Evolutionary conservation across 2,888 invertebrate species (phyloP).

Genomic region (Octodonta nipae): DNA sequence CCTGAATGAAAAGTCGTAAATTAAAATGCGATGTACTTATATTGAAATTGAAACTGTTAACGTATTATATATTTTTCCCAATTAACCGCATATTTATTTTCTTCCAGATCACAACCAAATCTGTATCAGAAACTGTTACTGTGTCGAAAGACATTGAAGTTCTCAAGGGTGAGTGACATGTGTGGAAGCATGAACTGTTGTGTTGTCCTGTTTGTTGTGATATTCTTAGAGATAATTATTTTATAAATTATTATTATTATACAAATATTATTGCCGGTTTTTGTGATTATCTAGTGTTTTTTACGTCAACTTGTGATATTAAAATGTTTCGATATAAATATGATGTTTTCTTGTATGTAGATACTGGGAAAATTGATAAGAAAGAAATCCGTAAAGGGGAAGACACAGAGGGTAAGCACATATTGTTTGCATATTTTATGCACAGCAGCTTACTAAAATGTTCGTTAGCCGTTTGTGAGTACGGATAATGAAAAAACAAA

Average conservation of each 20-base stretch:
- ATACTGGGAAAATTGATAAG: slow-evolving; percentile 26
- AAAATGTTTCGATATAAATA: slow-evolving; percentile 2
- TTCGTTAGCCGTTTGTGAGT: slow-evolving; percentile 8
- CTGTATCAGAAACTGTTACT: slow-evolving; percentile 35
- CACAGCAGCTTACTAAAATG: slow-evolving; percentile 1
- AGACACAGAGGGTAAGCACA: slow-evolving; percentile 29
- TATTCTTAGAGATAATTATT: slow-evolving; percentile 10
- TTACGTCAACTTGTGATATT: not conserved
- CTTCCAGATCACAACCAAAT: slow-evolving; percentile 32
- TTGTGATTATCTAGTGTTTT: slow-evolving; percentile 11
- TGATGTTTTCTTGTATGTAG: slow-evolving; percentile 12
- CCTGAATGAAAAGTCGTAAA: too few species aligned
- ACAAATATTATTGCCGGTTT: slow-evolving; percentile 16
- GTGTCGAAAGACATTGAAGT: slow-evolving; percentile 37
- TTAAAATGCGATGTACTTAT: too few species aligned
- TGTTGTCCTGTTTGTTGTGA: slow-evolving; percentile 18
- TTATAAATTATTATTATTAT: slow-evolving; percentile 10
- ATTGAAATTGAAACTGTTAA: too few species aligned
- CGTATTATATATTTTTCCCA: too few species aligned
- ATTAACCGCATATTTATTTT: too few species aligned
- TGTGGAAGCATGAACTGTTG: too few species aligned
- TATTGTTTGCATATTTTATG: slow-evolving; percentile 8
- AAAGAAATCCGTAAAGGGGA: slow-evolving; percentile 26
- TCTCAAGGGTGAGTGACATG: slow-evolving; percentile 31
- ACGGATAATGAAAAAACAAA: slow-evolving; percentile 3